phyloP scores from a whole-genome alignment of 2,888 invertebrate species.

The Drosophila koepferae region DNA sequence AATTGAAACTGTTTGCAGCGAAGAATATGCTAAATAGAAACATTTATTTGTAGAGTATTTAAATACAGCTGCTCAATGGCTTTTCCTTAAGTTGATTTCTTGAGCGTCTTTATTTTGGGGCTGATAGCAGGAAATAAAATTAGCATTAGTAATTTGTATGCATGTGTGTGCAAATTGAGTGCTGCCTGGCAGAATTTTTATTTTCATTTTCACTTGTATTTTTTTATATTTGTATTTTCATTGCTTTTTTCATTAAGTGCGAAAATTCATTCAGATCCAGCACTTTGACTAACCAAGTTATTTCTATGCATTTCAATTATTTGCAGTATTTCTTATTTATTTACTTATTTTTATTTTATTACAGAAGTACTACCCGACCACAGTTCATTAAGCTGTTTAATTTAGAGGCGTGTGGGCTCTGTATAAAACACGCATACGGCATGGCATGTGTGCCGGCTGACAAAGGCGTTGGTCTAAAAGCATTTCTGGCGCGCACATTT shows the following conservation, averaged over 20 bases:
- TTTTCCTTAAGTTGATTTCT: neutral
- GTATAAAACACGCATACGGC: conserved; percentile 50
- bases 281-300: conserved; percentile 52
- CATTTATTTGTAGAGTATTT: conserved; percentile 31
- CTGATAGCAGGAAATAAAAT: conserved; percentile 62
- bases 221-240: conserved; percentile 24
- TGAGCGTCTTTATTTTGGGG: conserved; percentile 11
- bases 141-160: conserved; percentile 76
- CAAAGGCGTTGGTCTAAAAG: conserved; percentile 45
- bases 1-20: too few species aligned
- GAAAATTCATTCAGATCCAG: conserved; percentile 53
- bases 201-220: conserved; percentile 39
- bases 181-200: conserved; percentile 31
- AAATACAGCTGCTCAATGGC: neutral
- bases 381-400: conserved; percentile 60
- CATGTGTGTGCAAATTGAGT: conserved; percentile 45
- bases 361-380: neutral
- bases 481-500: conserved; percentile 58
- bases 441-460: conserved; percentile 42
- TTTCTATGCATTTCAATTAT: conserved; percentile 73
- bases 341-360: conserved; percentile 1
- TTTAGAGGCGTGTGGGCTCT: conserved; percentile 15
- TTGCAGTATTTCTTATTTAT: neutral
- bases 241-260: conserved; percentile 57
- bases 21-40: neutral